Base-by-base conservation (phyloP, 2,113 vertebrate species). In the Cottus gobio region DNA sequence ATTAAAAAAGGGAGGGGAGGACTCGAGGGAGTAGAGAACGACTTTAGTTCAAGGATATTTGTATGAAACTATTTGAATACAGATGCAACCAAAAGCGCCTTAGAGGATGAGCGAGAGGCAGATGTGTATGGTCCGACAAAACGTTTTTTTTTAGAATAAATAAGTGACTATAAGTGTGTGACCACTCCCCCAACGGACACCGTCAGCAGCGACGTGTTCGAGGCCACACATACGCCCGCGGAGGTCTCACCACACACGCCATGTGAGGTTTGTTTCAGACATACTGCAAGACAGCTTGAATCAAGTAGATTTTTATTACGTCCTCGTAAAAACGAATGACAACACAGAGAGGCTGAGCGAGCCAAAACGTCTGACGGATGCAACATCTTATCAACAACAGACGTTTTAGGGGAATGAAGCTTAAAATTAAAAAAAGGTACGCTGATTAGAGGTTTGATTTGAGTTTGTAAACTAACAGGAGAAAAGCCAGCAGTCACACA, bases 31-130 rank as follows among this genome's bases (percentile, higher is more conserved):
- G 24, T 39, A 31, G 31, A n/a, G 11, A 56, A 56, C 20, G 20
- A 58, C 10, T 77, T 54, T 18, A 52, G 15, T 54, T 52, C 6
- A 75, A 72, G 57, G 16, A 31, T 16, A 34, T 72, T n/a, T 48
- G 57, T 31, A 16, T 30, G 18, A 39, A 28, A 46, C 26, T 0
- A 30, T 72, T 60, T 46, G 3, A 34, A n/a, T 46, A 31, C 50
- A 39, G 24, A 42, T 46, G 26, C 24, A 31, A 39, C 56, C 44
- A 24, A 72, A 72, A 31, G 56, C 13, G 1, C 26, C 22, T 72
- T 37, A 56, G 3, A 56, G 34, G 68, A 56, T 28, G 9, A 69
- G 30, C 20, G n/a, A 36, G 46, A 36, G 7, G 34, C 22, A 54
- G 34, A 69, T 16, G 48, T 54, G 22, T 22, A 50, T 20, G 3